Conservation (phyloP, 2,797 vertebrate genomes). For the Anniella stebbinsi region DNA sequence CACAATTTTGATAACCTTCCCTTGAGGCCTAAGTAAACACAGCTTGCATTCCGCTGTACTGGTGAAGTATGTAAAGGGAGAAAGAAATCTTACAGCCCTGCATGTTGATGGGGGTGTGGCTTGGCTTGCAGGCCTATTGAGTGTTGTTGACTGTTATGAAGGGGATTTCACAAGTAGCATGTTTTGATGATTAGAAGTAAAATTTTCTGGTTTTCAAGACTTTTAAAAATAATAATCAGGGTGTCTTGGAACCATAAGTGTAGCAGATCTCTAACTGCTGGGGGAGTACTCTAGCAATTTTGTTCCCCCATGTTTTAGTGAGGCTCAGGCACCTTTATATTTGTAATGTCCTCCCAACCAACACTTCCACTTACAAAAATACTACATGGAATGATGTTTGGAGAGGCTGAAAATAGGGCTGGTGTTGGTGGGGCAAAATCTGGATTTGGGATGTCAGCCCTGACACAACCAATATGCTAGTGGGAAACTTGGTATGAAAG, state of each 20-base stretch:
- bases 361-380: background rate
- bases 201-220: background rate
- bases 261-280: background rate
- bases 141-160: background rate
- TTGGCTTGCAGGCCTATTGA: background rate
- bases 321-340: background rate
- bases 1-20: background rate
- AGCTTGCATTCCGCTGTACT: conserved; percentile 6
- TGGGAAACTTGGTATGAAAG: background rate
- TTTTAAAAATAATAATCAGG: background rate
- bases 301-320: background rate
- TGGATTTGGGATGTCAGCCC: background rate
- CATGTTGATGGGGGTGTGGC: background rate
- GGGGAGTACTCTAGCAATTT: background rate
- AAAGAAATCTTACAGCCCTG: conserved; percentile 9
- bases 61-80: background rate
- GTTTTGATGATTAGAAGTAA: conserved; percentile 2
- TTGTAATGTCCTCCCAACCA: background rate
- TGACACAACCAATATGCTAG: background rate
- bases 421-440: background rate
- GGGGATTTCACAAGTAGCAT: background rate
- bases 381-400: background rate
- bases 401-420: background rate
- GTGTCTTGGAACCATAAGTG: background rate
- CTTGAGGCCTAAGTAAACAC: background rate